These are phyloP conservation scores for Philantomba maxwellii DNA, from an alignment of 2,113 vertebrate species.

Conservation along the genomic window DNA sequence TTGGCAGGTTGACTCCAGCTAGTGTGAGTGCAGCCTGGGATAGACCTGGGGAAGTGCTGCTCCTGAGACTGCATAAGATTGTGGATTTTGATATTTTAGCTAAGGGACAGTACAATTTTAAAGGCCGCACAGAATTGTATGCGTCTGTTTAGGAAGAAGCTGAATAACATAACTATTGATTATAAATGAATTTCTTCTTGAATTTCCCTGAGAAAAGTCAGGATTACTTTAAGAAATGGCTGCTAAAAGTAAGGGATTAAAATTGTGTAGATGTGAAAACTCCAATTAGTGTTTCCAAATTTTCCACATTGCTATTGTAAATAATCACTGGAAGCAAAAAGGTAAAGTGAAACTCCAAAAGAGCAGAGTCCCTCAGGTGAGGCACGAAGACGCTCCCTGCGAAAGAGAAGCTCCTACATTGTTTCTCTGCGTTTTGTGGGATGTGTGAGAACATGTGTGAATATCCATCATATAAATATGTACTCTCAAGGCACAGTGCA, in stretches of 20 bases:
- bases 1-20: not conserved
- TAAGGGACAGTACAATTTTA: not conserved
- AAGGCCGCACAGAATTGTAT: not conserved
- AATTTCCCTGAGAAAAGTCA: not conserved
- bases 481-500: not conserved
- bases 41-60: not conserved
- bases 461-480: not conserved
- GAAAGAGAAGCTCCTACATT: not conserved
- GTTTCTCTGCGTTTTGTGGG: not conserved
- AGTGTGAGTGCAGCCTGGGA: not conserved
- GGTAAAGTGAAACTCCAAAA: not conserved
- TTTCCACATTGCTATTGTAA: not conserved
- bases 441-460: not conserved
- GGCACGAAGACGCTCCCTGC: not conserved
- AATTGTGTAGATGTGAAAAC: not conserved
- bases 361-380: not conserved
- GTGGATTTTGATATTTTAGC: not conserved
- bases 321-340: not conserved
- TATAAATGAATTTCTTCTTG: not conserved
- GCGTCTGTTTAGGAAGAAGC: not conserved
- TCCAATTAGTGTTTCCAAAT: not conserved
- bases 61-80: not conserved
- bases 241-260: not conserved
- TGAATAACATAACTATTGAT: not conserved
- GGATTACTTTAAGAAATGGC: not conserved